A percentile compares a stretch with the other conserved stretches of the same genome.
phyloP scores from a whole-genome alignment of 2,797 vertebrate genomes.

The Eidolon dupreanum region DNA sequence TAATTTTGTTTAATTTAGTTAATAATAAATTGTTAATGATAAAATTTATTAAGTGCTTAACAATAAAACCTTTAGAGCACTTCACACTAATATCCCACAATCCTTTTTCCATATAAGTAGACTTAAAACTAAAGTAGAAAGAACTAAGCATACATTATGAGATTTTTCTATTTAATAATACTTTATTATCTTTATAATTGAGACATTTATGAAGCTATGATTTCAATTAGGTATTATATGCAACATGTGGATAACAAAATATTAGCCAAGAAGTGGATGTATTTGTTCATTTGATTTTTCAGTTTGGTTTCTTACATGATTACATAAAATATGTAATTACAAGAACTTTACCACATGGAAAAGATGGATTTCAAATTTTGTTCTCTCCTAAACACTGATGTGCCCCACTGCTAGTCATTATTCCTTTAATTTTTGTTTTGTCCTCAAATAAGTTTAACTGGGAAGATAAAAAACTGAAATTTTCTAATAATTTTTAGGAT shows the following conservation, averaged over 20 bases:
- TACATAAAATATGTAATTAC: neutral
- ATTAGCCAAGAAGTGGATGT: neutral
- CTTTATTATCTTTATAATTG: neutral
- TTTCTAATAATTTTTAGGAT: neutral
- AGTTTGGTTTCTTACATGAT: neutral
- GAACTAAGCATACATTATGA: neutral
- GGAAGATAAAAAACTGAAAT: neutral
- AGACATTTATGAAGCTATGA: neutral
- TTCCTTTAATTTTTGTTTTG: neutral
- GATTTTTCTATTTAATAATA: neutral
- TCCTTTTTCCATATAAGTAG: neutral
- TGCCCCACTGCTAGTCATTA: neutral
- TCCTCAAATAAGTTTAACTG: neutral
- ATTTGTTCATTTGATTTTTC: neutral
- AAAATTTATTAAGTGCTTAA: neutral
- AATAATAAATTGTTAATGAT: neutral
- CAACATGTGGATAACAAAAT: neutral
- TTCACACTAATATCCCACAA: neutral
- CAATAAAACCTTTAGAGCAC: neutral
- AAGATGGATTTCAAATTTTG: neutral
- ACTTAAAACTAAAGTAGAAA: constrained; percentile 22
- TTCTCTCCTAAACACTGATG: neutral
- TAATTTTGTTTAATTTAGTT: neutral
- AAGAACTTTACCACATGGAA: neutral
- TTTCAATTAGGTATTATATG: neutral